A percentile compares a stretch with the other conserved stretches of the same genome.
phyloP scores from a whole-genome alignment of 2,888 invertebrate genomes.

The Ophioninae sp. region DNA sequence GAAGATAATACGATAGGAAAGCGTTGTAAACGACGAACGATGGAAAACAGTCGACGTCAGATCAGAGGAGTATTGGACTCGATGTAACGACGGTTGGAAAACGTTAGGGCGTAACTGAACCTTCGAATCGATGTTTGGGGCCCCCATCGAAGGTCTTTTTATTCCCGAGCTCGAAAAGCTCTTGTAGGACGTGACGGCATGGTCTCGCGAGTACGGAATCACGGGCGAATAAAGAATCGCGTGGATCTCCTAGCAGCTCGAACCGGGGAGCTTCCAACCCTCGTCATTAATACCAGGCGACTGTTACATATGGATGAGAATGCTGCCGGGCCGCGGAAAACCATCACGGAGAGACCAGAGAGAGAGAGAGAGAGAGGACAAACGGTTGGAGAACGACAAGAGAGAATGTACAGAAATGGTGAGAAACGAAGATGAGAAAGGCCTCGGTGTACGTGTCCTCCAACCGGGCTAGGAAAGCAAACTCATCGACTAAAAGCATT shows the following conservation, averaged over 20 bases:
- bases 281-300: conserved; percentile 81
- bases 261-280: conserved; percentile 68
- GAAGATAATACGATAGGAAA: conserved; percentile 75
- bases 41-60: conserved; percentile 28
- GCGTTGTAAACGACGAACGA: conserved; percentile 70
- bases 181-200: conserved; percentile 44
- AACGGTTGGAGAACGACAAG: conserved; percentile 49
- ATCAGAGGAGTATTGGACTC: conserved; percentile 42
- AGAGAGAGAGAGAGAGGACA: conserved; percentile 16
- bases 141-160: background rate
- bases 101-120: conserved; percentile 6
- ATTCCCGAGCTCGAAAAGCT: background rate
- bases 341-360: conserved; percentile 57
- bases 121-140: background rate
- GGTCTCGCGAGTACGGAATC: conserved; percentile 55
- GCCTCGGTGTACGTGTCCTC: conserved; percentile 29
- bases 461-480: conserved; percentile 75
- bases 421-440: conserved; percentile 70
- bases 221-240: conserved; percentile 72
- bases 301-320: conserved; percentile 81
- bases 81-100: conserved; percentile 16
- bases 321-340: conserved; percentile 68
- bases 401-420: conserved; percentile 71
- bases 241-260: conserved; percentile 67
- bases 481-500: conserved; percentile 81